Evolutionary conservation across 1,140 invertebrate genomes (phyloP).

Genomic region (Telenomus remus): DNA sequence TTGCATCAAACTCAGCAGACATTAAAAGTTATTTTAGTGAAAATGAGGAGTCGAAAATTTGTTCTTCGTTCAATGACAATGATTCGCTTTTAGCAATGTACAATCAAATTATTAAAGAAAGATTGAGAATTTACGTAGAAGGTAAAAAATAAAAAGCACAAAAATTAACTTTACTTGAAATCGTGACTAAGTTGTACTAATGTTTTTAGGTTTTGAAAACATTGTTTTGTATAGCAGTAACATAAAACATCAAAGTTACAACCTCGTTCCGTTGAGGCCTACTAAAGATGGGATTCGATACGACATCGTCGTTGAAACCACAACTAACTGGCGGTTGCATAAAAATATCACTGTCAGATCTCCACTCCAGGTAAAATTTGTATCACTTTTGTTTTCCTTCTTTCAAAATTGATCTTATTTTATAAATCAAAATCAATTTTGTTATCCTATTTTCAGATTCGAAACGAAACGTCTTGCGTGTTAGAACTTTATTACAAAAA

Average conservation of each 20-base stretch:
- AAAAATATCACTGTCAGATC: constrained; percentile 82
- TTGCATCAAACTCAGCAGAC: constrained; percentile 7
- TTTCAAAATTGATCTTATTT: no score
- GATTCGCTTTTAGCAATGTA: constrained; percentile 77
- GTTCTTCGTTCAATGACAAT: constrained; percentile 54
- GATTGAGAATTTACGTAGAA: constrained; percentile 78
- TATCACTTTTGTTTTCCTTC: no score
- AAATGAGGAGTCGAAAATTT: constrained; percentile 26
- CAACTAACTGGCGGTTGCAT: constrained; percentile 78
- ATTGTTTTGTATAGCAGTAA: constrained; percentile 83
- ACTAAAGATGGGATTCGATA: constrained; percentile 81
- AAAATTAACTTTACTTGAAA: not conserved
- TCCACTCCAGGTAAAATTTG: constrained; percentile 79
- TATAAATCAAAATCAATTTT: no score
- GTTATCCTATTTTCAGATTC: constrained; percentile 77
- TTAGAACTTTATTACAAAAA: constrained; percentile 85
- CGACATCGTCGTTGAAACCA: constrained; percentile 81
- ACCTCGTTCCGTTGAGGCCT: constrained; percentile 82
- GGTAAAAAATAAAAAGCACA: constrained; percentile 34
- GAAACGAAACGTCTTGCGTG: constrained; percentile 86
- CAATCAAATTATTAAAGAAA: constrained; percentile 78
- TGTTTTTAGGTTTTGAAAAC: constrained; percentile 79
- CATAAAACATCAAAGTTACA: constrained; percentile 79
- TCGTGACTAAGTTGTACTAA: not conserved
- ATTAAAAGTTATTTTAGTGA: constrained; percentile 50